Conservation (phyloP, 2,888 invertebrate species). For the Mayetiola destructor region DNA sequence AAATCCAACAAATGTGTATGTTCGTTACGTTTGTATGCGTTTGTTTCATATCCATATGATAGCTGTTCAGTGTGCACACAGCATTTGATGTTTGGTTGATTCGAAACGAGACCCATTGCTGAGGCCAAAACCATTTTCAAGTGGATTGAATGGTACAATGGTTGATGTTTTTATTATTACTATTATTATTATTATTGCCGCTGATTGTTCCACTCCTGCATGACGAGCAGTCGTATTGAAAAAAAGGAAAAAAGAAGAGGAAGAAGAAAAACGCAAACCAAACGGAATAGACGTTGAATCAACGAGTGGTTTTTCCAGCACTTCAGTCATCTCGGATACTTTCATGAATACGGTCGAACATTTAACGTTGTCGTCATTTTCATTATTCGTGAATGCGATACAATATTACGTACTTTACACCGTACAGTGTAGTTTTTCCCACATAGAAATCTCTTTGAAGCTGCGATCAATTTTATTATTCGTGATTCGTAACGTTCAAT, state of each 20-base stretch:
- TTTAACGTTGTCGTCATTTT: neutral
- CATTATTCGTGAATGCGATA: neutral
- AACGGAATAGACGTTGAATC: constrained; percentile 17
- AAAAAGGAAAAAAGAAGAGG: neutral
- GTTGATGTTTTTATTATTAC: neutral
- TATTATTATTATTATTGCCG: neutral
- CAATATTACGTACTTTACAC: too few relatives aligned
- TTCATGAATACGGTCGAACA: constrained; percentile 17
- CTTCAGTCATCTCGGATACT: constrained; percentile 19
- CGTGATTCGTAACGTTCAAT: too few relatives aligned
- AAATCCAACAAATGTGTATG: neutral
- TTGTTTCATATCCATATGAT: too few relatives aligned
- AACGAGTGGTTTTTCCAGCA: constrained; percentile 21
- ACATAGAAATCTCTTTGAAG: neutral
- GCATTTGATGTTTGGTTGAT: neutral
- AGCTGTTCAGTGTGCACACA: too few relatives aligned
- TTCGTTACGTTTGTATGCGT: too few relatives aligned
- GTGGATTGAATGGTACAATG: constrained; percentile 4
- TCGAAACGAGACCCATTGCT: neutral
- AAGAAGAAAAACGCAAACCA: neutral
- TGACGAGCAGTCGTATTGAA: neutral
- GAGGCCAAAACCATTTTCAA: constrained; percentile 13
- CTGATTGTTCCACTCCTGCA: neutral
- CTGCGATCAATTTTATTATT: neutral
- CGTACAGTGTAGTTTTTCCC: too few relatives aligned